phyloP scores from a whole-genome alignment of 1,140 invertebrate genomes.

The Nephila pilipes region DNA sequence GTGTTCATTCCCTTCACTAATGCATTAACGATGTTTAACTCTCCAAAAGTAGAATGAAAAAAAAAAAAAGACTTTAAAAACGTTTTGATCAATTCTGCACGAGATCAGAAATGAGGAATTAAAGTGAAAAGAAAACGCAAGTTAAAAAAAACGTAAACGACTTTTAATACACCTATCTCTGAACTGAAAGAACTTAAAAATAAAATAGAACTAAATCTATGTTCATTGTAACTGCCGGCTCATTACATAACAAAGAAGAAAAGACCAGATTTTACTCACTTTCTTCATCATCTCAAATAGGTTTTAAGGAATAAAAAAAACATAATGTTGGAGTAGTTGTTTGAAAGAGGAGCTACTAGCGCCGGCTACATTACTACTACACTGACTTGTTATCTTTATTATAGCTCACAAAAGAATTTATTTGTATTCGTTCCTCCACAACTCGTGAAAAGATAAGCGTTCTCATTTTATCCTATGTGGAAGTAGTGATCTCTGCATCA shows the following conservation, averaged over 20 bases:
- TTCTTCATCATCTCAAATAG: background rate
- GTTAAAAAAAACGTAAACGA: conserved; percentile 10
- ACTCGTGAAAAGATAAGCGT: background rate
- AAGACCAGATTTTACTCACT: conserved; percentile 1
- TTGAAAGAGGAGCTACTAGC: conserved; percentile 34
- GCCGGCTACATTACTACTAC: background rate
- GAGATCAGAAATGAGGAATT: background rate
- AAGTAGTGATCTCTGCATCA: background rate
- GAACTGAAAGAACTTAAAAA: background rate
- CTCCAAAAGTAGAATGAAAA: background rate
- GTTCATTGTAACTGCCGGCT: conserved; percentile 41
- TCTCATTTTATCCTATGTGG: background rate
- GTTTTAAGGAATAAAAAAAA: conserved; percentile 12
- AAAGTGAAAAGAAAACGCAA: conserved; percentile 27
- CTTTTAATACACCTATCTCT: conserved; percentile 17
- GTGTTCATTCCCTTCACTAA: background rate
- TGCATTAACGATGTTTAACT: conserved; percentile 8
- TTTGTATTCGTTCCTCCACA: background rate
- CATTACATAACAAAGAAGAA: conserved; percentile 45
- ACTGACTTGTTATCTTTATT: conserved; percentile 59
- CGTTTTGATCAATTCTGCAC: conserved; percentile 16
- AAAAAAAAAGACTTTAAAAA: background rate
- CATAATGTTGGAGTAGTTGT: background rate
- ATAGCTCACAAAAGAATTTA: conserved; percentile 9
- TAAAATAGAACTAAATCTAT: background rate